A percentile compares a stretch with the other conserved stretches of the same genome.
phyloP scores from a whole-genome alignment of 2,888 invertebrate genomes.

The Hedya salicella region DNA sequence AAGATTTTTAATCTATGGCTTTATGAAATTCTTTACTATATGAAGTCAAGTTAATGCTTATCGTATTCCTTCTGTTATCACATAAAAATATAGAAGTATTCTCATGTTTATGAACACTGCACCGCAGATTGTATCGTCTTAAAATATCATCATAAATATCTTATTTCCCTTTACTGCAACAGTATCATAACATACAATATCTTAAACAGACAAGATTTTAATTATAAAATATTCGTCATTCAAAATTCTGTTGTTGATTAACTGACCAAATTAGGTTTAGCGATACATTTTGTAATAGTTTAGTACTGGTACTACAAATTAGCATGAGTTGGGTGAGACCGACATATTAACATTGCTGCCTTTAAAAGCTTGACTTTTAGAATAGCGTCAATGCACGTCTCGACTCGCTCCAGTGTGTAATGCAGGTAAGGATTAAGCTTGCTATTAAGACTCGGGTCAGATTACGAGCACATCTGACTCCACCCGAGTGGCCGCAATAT shows the following conservation, averaged over 20 bases:
- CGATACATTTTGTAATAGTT: too few species aligned
- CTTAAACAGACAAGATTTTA: neutral
- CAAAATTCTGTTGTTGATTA: neutral
- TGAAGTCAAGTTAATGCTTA: neutral
- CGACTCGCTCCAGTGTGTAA: too few species aligned
- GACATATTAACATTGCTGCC: too few species aligned
- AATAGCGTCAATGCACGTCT: too few species aligned
- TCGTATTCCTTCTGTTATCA: slow-evolving; percentile 3
- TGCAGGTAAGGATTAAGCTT: too few species aligned
- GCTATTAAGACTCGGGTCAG: slow-evolving; percentile 36
- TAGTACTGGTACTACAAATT: too few species aligned
- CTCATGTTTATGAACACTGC: neutral
- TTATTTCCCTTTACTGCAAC: neutral
- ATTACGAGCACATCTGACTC: slow-evolving; percentile 31
- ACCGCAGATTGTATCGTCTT: neutral
- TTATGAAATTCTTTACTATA: slow-evolving; percentile 28
- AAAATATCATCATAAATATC: neutral
- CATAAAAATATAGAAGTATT: slow-evolving; percentile 13
- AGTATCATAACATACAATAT: neutral
- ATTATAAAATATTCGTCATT: too few species aligned
- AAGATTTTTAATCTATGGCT: slow-evolving; percentile 25
- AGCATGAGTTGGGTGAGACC: too few species aligned
- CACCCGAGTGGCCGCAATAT: slow-evolving; percentile 38
- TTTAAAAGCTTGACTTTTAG: too few species aligned
- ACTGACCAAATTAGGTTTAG: neutral